These are phyloP conservation scores for Tridacna crocea DNA, from an alignment of 2,888 invertebrate species.

Conservation along the genomic window DNA sequence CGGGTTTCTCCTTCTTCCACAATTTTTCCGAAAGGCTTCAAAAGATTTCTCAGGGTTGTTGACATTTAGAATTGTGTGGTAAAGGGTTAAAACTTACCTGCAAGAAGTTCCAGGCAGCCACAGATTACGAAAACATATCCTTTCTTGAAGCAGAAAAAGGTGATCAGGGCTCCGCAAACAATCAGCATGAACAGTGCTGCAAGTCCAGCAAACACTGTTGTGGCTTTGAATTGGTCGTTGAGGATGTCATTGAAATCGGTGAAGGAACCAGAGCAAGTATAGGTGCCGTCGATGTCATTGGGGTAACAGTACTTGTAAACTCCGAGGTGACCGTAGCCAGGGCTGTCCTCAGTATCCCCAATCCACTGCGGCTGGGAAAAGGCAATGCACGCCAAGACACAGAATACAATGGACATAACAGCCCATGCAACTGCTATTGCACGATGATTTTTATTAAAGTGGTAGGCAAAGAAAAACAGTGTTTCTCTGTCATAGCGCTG, in stretches of 20 bases:
- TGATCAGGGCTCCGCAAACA: slow-evolving; percentile 93
- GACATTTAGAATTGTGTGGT: too few relatives aligned
- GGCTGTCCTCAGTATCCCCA: slow-evolving; percentile 78
- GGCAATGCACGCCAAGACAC: slow-evolving; percentile 96
- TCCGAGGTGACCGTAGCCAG: slow-evolving; percentile 94
- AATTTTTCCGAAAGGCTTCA: too few relatives aligned
- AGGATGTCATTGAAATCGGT: slow-evolving; percentile 89
- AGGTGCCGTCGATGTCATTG: slow-evolving; percentile 39
- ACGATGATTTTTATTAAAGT: slow-evolving; percentile 83
- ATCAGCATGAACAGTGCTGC: slow-evolving; percentile 92
- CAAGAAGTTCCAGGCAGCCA: slow-evolving; percentile 96
- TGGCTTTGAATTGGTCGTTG: slow-evolving; percentile 92
- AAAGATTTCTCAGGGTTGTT: too few relatives aligned
- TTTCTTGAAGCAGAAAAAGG: slow-evolving; percentile 96
- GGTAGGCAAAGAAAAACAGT: slow-evolving; percentile 65
- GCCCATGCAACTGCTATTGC: slow-evolving; percentile 99
- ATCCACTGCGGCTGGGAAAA: slow-evolving; percentile 92
- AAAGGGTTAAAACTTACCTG: slow-evolving; percentile 88
- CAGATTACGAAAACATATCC: slow-evolving; percentile 96
- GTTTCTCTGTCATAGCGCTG: slow-evolving; percentile 60
- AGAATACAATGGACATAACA: slow-evolving; percentile 98
- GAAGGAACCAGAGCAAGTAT: slow-evolving; percentile 90
- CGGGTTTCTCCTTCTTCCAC: too few relatives aligned
- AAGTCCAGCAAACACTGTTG: slow-evolving; percentile 94
- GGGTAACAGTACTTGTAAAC: slow-evolving; percentile 92